phyloP scores from a whole-genome alignment of 2,113 vertebrate genomes.

The pig (Sus scrofa) region T2T-Sscrofa CM000820.6:48922501-48923000 shows the following conservation, averaged over 20 bases:
- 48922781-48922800: slow-evolving; percentile 69
- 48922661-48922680: slow-evolving; percentile 13
- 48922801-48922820: slow-evolving; percentile 69
- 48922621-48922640: neutral
- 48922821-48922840: slow-evolving; percentile 78
- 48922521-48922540: neutral
- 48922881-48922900: slow-evolving; percentile 13
- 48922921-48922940: slow-evolving; percentile 50
- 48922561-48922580: neutral
- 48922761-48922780: slow-evolving; percentile 68
- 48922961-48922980: neutral
- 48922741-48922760: slow-evolving; percentile 73
- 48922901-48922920: slow-evolving; percentile 73
- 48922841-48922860: slow-evolving; percentile 68
- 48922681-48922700: neutral
- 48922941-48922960: neutral
- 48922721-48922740: slow-evolving; percentile 69
- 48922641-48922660: neutral
- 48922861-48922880: slow-evolving; percentile 60
- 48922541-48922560: neutral
- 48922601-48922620: neutral
- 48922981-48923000: slow-evolving; percentile 27
- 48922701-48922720: slow-evolving; percentile 54
- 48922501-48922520: neutral
- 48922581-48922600: accelerated